A percentile compares a stretch with the other conserved stretches of the same genome.
Evolutionary conservation across 2,113 vertebrate species (phyloP).

Genomic region (Myotis davidii): DNA sequence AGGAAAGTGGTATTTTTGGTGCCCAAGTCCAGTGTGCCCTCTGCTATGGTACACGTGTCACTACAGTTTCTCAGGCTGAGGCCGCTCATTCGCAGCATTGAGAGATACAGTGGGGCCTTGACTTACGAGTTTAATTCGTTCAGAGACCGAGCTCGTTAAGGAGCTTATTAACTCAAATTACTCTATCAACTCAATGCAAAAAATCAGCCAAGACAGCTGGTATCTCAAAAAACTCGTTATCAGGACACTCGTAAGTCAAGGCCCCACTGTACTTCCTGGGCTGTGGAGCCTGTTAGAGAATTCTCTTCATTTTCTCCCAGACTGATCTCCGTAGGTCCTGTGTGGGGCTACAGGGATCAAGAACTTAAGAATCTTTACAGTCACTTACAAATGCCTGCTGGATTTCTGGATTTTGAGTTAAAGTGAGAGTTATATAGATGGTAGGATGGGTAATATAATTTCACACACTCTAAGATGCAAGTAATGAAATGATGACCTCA

Average conservation of each 20-base stretch:
- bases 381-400: slow-evolving; percentile 1
- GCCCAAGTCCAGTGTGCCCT: background rate
- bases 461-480: background rate
- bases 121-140: too few relatives aligned
- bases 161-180: too few relatives aligned
- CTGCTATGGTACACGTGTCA: background rate
- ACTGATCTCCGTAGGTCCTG: background rate
- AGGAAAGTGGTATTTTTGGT: background rate
- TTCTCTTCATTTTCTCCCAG: background rate
- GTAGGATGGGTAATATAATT: background rate
- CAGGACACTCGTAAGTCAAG: too few relatives aligned
- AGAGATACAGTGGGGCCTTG: too few relatives aligned
- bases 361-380: slow-evolving; percentile 32
- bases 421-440: background rate
- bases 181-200: too few relatives aligned
- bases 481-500: background rate
- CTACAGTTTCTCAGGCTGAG: background rate
- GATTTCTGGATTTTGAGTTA: slow-evolving; percentile 9
- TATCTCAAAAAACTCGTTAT: too few relatives aligned
- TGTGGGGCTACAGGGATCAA: background rate
- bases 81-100: background rate
- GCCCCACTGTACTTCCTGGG: background rate
- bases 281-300: background rate
- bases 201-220: too few relatives aligned
- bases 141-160: too few relatives aligned